Conservation (phyloP, 2,113 vertebrate genomes). For the Carassius carassius region DNA sequence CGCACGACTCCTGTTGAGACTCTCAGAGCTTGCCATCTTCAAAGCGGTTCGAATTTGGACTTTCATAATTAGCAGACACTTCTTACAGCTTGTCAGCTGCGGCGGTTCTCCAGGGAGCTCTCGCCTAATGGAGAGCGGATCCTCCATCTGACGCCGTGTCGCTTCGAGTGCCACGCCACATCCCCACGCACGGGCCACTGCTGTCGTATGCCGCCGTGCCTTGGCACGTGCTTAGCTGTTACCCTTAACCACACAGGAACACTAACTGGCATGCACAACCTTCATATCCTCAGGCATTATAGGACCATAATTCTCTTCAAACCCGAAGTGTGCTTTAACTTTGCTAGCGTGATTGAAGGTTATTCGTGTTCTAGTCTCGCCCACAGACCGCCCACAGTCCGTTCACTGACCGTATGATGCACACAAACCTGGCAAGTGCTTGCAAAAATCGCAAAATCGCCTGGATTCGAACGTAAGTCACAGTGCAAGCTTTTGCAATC, state of each 20-base stretch:
- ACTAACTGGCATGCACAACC: constrained; percentile 40
- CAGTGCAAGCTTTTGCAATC: neutral
- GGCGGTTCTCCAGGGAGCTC: constrained; percentile 45
- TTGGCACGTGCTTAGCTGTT: constrained; percentile 52
- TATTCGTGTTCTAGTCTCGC: constrained; percentile 1
- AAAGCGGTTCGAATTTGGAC: constrained; percentile 52
- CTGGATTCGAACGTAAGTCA: neutral
- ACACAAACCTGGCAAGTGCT: neutral
- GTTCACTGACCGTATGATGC: neutral
- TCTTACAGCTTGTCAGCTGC: constrained; percentile 63
- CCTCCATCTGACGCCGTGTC: constrained; percentile 65
- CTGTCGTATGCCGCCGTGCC: constrained; percentile 49
- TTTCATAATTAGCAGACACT: constrained; percentile 66
- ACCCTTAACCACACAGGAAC: constrained; percentile 46
- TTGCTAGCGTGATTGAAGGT: constrained; percentile 34
- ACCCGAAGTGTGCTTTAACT: constrained; percentile 5
- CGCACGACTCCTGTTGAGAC: constrained; percentile 43
- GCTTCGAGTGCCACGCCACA: constrained; percentile 55
- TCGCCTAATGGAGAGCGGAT: constrained; percentile 54
- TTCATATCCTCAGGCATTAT: constrained; percentile 42
- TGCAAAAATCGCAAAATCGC: neutral
- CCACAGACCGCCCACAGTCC: constrained; percentile 5
- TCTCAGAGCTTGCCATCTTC: constrained; percentile 50
- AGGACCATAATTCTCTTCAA: constrained; percentile 20
- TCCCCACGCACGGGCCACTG: constrained; percentile 44